Evolutionary conservation across 2,888 invertebrate species (phyloP), one percentile per base, ranked within the genome.

Genomic region (Trichopria drosophilae): DNA sequence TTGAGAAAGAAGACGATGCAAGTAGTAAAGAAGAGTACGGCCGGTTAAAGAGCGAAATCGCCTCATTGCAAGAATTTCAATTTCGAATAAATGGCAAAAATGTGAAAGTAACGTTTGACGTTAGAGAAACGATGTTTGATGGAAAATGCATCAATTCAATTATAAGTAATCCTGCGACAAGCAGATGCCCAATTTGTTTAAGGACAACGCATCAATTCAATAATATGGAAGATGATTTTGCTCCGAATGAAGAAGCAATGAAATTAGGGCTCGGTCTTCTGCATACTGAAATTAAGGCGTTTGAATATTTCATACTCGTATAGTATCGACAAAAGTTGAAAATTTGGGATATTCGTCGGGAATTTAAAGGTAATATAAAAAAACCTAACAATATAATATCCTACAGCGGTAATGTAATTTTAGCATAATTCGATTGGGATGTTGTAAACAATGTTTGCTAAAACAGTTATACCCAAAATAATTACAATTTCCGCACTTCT

Each of bases 261-360:
- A n/a, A 32, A 16, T 40, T 16, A 9, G 40, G 40, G 4, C 18
- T 39, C 16, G 24, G 39, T 12, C 23, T 39, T 3, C 5, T 34
- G 18, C 32, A 47, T 23, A 16, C 18, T 10, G 39, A 47, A 24
- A 32, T 39, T 9, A 34, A 41, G n/a, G 18, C 26, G 12, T 34
- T 48, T 19, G 41, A 48, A 19, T 13, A 48, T 35, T 23, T 41
- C 7, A 12, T 48, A 6, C 32, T 41, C 23, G 12, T 48, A 7
- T 24, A 19, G 3, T 28, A 48, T 18, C n/a, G 32, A 37, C n/a
- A n/a, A n/a, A n/a, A n/a, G n/a, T n/a, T n/a, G n/a, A n/a, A n/a
- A n/a, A n/a, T n/a, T n/a, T n/a, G n/a, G n/a, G n/a, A n/a, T n/a
- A n/a, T n/a, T n/a, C n/a, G n/a, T n/a, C n/a, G n/a, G n/a, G n/a